phyloP scores from a whole-genome alignment of 2,113 vertebrate species.

The Lonchura striata region DNA sequence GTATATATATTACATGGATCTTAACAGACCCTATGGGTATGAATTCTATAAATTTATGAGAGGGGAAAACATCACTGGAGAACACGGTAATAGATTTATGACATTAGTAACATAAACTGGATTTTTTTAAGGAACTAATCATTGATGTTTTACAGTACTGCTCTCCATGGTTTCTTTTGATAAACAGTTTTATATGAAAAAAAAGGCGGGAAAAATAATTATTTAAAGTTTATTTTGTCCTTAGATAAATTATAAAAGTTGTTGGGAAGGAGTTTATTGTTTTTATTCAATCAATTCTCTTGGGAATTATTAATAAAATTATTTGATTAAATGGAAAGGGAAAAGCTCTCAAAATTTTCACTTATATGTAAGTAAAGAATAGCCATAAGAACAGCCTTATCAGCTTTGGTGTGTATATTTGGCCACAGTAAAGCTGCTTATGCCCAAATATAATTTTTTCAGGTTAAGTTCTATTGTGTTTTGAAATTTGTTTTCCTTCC shows the following conservation, averaged over 20 bases:
- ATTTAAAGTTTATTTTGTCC: background rate
- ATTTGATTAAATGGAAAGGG: background rate
- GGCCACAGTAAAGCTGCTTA: background rate
- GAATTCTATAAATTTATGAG: background rate
- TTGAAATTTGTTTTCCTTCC: accelerated
- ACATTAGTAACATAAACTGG: background rate
- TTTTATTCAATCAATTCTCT: background rate
- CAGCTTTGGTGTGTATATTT: background rate
- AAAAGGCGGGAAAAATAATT: background rate
- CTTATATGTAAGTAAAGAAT: background rate
- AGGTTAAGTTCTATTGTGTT: background rate
- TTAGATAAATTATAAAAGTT: background rate
- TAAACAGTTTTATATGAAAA: background rate
- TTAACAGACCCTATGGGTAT: background rate
- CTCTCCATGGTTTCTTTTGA: background rate
- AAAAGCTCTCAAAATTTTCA: background rate
- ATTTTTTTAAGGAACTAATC: background rate
- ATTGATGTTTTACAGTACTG: background rate
- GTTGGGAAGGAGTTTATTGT: background rate
- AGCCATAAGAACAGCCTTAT: background rate
- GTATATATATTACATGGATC: background rate
- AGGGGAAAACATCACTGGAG: background rate
- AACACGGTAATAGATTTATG: background rate
- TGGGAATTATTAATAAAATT: background rate
- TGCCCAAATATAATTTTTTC: background rate